phyloP scores from a whole-genome alignment of 2,797 vertebrate species.

The Lagodon rhomboides region DNA sequence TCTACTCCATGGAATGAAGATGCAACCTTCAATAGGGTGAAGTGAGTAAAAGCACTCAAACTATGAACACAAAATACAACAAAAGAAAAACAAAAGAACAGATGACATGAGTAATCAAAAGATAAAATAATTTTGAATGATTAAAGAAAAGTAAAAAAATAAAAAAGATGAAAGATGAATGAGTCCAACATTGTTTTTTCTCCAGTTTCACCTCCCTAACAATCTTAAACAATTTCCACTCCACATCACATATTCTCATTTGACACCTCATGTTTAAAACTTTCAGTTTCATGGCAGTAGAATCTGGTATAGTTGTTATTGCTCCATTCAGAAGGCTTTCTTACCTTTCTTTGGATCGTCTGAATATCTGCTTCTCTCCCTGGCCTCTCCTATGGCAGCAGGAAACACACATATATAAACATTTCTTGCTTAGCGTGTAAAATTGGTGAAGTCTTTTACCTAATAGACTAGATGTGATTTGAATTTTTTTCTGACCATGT shows the following conservation, averaged over 20 bases:
- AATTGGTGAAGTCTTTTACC: not conserved
- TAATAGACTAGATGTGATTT: not conserved
- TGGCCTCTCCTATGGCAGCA: constrained; percentile 78
- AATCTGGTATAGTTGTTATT: not conserved
- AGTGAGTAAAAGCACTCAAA: constrained; percentile 95
- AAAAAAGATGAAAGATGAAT: constrained; percentile 40
- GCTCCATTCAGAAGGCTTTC: constrained; percentile 1
- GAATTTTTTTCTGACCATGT: not conserved
- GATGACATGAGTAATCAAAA: constrained; percentile 64
- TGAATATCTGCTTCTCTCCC: constrained; percentile 81
- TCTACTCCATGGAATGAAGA: constrained; percentile 98
- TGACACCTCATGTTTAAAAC: not conserved
- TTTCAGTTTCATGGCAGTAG: not conserved
- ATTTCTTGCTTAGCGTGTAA: not conserved
- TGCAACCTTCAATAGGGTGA: constrained; percentile 96
- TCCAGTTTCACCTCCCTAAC: not conserved
- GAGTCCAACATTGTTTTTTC: not conserved
- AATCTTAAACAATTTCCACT: not conserved
- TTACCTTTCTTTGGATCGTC: constrained; percentile 87
- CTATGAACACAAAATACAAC: constrained; percentile 90
- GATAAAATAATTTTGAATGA: constrained; percentile 18
- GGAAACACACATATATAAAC: constrained; percentile 20
- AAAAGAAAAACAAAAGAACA: constrained; percentile 72
- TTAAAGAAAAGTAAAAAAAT: constrained; percentile 28
- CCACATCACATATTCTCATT: not conserved